Base-by-base conservation (phyloP, 2,888 invertebrate species). In the Mesorhabditis belari region DNA sequence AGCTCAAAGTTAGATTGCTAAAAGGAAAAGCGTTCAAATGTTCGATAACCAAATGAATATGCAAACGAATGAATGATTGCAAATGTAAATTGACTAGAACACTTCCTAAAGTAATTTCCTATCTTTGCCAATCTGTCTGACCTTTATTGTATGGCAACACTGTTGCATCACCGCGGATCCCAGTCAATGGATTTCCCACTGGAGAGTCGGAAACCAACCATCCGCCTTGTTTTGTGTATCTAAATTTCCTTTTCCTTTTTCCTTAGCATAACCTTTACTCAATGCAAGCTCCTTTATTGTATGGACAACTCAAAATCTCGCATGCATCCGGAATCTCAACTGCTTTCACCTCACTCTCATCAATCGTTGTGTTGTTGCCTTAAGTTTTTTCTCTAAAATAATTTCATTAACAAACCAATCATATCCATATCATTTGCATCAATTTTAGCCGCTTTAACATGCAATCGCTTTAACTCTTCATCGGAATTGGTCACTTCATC, bases 161-260 rank as follows among this genome's bases (percentile, higher is more conserved):
- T 5, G 71, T 70, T 4, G 76, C 77, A 61, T 77, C 77, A 21
- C 77, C 77, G 35, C 66, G 61, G 12, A 77, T 69, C 2, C 77
- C 77, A 2, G 74, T 75, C 21, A 76, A 58, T 4, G 69, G 71
- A 66, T 77, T 75, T 6, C 74, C 75, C 24, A 76, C 63, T 4
- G 75, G 70, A 4, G 60, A 61, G 26, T 35, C 53, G 5, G 71
- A 61, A 5, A 71, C 53, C 24, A 27, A 44, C 76, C 76, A 77
- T 21, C 66, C 71, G 2, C 69, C 65, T 49, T 63, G 60, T 6
- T 49, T 26, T 4, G 67, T 68, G 57, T 69, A 67, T 49, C 63
- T 65, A 27, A 55, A 49, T 49, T 26, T n/a, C n/a, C n/a, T n/a
- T n/a, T n/a, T n/a, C n/a, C n/a, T n/a, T n/a, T n/a, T n/a, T n/a